Evolutionary conservation across 2,888 invertebrate species (phyloP).

Genomic region (Salpingus planirostris): DNA sequence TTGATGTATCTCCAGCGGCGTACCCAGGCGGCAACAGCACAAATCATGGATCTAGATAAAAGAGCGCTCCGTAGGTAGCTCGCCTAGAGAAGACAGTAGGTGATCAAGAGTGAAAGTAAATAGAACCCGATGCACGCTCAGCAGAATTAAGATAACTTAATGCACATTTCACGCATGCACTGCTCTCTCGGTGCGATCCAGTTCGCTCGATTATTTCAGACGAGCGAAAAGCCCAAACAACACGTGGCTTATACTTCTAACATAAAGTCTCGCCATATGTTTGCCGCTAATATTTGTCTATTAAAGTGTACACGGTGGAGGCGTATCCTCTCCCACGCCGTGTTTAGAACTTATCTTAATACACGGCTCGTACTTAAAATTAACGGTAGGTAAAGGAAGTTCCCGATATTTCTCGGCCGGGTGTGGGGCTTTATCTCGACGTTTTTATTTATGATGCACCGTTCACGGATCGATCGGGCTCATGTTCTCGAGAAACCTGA

Average conservation of each 20-base stretch:
- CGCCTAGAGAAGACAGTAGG: constrained; percentile 16
- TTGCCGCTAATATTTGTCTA: constrained; percentile 13
- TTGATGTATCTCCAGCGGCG: too few relatives aligned
- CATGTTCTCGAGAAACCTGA: too few relatives aligned
- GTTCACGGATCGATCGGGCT: too few relatives aligned
- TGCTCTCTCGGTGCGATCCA: background rate
- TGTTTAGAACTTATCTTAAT: constrained; percentile 10
- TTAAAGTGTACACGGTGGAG: constrained; percentile 10
- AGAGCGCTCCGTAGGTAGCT: constrained; percentile 16
- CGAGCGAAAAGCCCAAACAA: too few relatives aligned
- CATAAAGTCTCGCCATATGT: too few relatives aligned
- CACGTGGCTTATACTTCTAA: too few relatives aligned
- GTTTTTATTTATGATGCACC: too few relatives aligned
- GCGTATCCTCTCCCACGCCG: constrained; percentile 6
- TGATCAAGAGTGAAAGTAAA: constrained; percentile 20
- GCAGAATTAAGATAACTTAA: constrained; percentile 10
- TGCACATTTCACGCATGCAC: constrained; percentile 12
- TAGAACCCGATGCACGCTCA: constrained; percentile 12
- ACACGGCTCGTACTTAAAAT: constrained; percentile 9
- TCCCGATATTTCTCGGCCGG: too few relatives aligned
- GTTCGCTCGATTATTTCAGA: background rate
- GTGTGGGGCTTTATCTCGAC: too few relatives aligned
- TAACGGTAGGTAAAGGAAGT: constrained; percentile 9
- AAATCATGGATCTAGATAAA: constrained; percentile 22
- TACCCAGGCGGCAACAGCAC: too few relatives aligned